Conservation (phyloP, 2,888 invertebrate genomes). For the Rapana venosa region DNA sequence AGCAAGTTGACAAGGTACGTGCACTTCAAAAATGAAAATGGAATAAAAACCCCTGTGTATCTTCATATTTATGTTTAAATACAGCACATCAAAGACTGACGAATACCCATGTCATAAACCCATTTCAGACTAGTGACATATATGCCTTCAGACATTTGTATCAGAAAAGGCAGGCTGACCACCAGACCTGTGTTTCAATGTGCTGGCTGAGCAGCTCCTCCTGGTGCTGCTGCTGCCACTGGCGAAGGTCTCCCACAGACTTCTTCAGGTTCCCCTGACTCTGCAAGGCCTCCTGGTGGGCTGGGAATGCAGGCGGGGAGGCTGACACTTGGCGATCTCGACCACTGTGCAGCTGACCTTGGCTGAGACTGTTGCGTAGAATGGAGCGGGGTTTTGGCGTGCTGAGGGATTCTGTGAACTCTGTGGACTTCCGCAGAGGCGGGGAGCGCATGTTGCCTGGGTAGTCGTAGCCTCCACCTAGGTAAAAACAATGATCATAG, state of each 20-base stretch:
- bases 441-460: conserved; percentile 33
- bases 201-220: conserved; percentile 60
- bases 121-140: too few relatives aligned
- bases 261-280: conserved; percentile 42
- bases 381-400: conserved; percentile 40
- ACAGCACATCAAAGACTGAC: too few relatives aligned
- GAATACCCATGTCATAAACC: too few relatives aligned
- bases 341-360: conserved; percentile 30
- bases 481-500: neutral
- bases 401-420: conserved; percentile 15
- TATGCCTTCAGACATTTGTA: too few relatives aligned
- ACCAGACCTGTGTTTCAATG: conserved; percentile 56
- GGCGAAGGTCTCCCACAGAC: conserved; percentile 58
- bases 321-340: neutral
- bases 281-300: conserved; percentile 30
- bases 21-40: too few relatives aligned
- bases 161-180: too few relatives aligned
- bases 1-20: too few relatives aligned
- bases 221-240: conserved; percentile 72
- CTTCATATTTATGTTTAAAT: too few relatives aligned
- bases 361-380: conserved; percentile 41
- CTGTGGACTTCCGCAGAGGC: conserved; percentile 14
- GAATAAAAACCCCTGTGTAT: too few relatives aligned
- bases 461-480: conserved; percentile 30
- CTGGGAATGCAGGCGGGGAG: neutral